Conservation (phyloP, 2,113 vertebrate genomes). For the Rhabdomys dilectus region DNA sequence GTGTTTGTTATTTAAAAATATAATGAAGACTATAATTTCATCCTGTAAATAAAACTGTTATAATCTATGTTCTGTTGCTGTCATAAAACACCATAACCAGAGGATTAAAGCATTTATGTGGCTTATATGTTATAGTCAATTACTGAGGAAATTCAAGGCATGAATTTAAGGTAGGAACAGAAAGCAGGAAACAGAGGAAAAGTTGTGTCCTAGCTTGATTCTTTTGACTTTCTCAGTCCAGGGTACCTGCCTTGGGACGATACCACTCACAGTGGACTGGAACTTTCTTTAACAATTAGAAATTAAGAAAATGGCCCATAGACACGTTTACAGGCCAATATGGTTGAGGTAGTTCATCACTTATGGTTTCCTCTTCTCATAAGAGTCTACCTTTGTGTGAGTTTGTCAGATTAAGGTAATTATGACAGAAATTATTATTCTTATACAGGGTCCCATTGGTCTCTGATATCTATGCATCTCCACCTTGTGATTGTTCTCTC, state of each 20-base stretch:
- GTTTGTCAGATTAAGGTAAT: neutral
- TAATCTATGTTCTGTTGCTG: neutral
- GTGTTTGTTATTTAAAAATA: neutral
- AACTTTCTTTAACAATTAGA: neutral
- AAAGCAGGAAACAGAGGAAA: neutral
- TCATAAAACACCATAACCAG: neutral
- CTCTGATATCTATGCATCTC: neutral
- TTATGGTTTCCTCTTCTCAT: neutral
- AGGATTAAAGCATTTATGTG: neutral
- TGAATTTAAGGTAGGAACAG: neutral
- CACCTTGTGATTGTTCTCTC: neutral
- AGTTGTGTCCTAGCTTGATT: neutral
- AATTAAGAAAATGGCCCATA: neutral
- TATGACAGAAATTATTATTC: neutral
- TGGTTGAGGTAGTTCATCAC: neutral
- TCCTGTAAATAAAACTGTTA: neutral
- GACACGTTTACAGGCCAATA: neutral
- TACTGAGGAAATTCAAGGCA: neutral
- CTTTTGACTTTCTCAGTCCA: neutral
- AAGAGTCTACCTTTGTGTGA: neutral
- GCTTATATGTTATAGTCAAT: neutral
- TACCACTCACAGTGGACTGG: neutral
- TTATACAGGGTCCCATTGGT: neutral
- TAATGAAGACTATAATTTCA: neutral
- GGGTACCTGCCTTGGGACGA: neutral